A percentile compares a stretch with the other conserved stretches of the same genome.
Conservation (phyloP, 2,113 vertebrate genomes). For the Bos taurus region DNA sequence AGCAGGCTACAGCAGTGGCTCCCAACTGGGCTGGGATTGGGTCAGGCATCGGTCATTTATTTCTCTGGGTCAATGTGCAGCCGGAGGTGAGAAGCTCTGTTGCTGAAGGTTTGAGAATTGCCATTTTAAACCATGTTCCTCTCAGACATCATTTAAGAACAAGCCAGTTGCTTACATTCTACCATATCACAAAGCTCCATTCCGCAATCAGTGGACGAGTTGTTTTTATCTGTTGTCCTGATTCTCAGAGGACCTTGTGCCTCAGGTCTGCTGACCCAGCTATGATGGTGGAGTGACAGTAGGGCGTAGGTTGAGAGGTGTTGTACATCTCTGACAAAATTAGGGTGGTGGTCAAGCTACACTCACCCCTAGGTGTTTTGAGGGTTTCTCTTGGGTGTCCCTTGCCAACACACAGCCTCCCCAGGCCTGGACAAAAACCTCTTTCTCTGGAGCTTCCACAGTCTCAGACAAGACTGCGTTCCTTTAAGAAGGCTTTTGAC, state of each 20-base stretch:
- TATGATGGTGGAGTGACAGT: not conserved
- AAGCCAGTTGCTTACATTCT: not conserved
- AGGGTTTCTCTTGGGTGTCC: not conserved
- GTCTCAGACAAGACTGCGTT: not conserved
- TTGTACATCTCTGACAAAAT: not conserved
- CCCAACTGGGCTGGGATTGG: not conserved
- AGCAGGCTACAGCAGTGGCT: not conserved
- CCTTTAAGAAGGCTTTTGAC: not conserved
- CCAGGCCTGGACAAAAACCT: not conserved
- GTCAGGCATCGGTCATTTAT: not conserved
- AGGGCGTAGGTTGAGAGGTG: not conserved
- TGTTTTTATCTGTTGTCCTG: not conserved
- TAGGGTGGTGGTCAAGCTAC: not conserved
- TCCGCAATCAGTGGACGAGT: not conserved
- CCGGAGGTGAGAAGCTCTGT: not conserved
- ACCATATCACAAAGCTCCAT: not conserved
- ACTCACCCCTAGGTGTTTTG: not conserved
- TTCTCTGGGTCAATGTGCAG: not conserved
- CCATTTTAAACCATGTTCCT: not conserved
- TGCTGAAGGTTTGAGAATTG: not conserved
- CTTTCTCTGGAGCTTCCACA: not conserved
- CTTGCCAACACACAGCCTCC: not conserved
- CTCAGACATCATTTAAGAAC: not conserved
- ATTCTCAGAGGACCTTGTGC: not conserved
- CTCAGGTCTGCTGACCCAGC: not conserved